phyloP scores from a whole-genome alignment of 2,113 vertebrate species.

The Opisthocomus hoazin region DNA sequence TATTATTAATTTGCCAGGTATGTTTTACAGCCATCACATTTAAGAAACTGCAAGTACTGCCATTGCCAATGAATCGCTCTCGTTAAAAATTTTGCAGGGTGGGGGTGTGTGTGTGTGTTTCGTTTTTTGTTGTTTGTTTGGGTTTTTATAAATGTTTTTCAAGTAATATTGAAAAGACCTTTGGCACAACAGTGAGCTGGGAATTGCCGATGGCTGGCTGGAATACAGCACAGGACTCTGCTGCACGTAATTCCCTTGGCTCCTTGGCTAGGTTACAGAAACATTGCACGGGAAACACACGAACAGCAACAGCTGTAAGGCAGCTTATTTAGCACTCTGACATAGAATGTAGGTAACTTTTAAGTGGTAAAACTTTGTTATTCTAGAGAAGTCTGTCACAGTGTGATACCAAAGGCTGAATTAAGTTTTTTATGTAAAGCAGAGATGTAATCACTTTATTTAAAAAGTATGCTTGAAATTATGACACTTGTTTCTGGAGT shows the following conservation, averaged over 20 bases:
- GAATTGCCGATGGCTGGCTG: background rate
- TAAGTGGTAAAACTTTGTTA: background rate
- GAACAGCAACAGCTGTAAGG: background rate
- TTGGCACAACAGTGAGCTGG: background rate
- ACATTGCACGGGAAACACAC: rapidly evolving
- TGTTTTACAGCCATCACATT: background rate
- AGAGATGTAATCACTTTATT: background rate
- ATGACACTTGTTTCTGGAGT: background rate
- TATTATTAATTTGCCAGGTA: background rate
- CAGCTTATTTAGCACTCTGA: background rate
- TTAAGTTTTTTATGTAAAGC: background rate
- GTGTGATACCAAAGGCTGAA: background rate
- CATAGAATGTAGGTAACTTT: background rate
- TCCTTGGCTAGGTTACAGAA: background rate
- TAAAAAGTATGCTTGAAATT: background rate
- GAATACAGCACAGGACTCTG: background rate
- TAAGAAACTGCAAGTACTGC: background rate
- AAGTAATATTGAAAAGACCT: background rate
- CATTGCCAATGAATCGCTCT: background rate
- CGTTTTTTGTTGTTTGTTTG: background rate
- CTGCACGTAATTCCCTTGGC: background rate
- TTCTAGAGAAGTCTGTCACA: background rate
- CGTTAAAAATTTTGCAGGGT: background rate
- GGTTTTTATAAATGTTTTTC: background rate
- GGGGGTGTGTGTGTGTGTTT: background rate